Base-by-base conservation (phyloP, 2,888 invertebrate species). In the Pheosia tremula region DNA sequence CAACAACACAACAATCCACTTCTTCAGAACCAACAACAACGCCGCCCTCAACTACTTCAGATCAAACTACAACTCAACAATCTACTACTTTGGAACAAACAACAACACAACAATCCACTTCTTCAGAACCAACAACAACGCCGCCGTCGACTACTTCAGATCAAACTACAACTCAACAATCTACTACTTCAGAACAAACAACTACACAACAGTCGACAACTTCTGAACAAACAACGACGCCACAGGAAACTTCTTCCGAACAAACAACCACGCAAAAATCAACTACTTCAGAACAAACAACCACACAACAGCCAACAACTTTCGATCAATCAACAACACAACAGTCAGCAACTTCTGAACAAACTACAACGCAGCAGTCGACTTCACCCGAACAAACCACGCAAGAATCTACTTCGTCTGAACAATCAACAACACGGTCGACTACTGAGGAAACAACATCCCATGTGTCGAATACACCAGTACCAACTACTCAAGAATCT, bases 371-470 rank as follows among this genome's bases (percentile, higher is more conserved):
- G n/a, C 62, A 74, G 62, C 59, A 75, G 56, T 58, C 69, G 8
- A 69, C 68, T 10, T 63, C 61, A 7, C 49, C 57, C 13, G 62
- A 74, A 47, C 55, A 69, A 56, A 67, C 71, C 0, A 66, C 64
- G 5, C 60, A 70, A 53, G 57, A 70, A 60, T 52, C 66, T 10
- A 71, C 68, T 10, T 66, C 63, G 8, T 41, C 60, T 54, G 63
- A 72, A 57, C 55, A 69, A 54, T 68, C 72, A 4, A 73, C 75
- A 11, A 66, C 73, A 63, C 60, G 74, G 57, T 57, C 69, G 4
- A 71, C 71, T n/a, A 75, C 77, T 8, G 78, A 79, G 65, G 72
- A 77, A 64, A 78, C 78, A 8, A 75, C 78, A 3, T 71, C 50
- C 66, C 65, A 39, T 62, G 63, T 77, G 57, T 39, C 71, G 58